Base-by-base conservation (phyloP, 2,113 vertebrate genomes). In the Zosterops japonicus region DNA sequence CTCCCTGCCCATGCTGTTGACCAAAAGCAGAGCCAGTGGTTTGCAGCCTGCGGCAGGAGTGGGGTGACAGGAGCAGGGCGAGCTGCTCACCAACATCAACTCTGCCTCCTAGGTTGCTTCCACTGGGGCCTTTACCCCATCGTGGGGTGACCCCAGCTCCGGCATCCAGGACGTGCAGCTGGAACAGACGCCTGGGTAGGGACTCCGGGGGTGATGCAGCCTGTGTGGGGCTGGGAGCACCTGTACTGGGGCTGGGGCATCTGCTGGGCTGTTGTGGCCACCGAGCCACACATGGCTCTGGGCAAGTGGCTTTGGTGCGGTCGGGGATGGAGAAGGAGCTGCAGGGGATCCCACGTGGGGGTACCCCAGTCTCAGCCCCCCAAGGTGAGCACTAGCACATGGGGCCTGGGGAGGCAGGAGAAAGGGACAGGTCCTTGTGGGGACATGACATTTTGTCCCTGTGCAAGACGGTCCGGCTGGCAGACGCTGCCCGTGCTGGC, bases 401-500 rank as follows among this genome's bases (percentile, higher is more conserved):
- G 18, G 71, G 44, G 59, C 28, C 36, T 67, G 53, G 69, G 46
- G 63, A 77, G 35, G 88, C 93, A 94, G 91, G 55, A 83, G 87
- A 63, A 72, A 86, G 36, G 88, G 82, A 46, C 8, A 3, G 61
- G 70, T 92, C 70, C 83, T 83, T 49, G 61, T 11, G 27, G 71
- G 76, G 83, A 86, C 71, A 83, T 76, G 46, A 1, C 9, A 44
- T 11, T 71, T 83, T 0, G 31, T 80, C 59, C 61, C 87, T 42
- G 93, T 39, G 85, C 85, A 79, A 90, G 85, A 90, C 21, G 83
- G 91, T 90, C 93, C 83, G 91, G 93, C 87, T 92, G 96, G 96
- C 96, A 95, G 96, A 96, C 13, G 94, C 94, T 96, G 96, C 96
- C 96, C 9, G 3, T 10, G 11, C 92, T 91, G 96, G 96, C 83